These are phyloP conservation scores for Platorchestia sp. DNA, from an alignment of 1,140 invertebrate genomes.

Conservation along the genomic window DNA sequence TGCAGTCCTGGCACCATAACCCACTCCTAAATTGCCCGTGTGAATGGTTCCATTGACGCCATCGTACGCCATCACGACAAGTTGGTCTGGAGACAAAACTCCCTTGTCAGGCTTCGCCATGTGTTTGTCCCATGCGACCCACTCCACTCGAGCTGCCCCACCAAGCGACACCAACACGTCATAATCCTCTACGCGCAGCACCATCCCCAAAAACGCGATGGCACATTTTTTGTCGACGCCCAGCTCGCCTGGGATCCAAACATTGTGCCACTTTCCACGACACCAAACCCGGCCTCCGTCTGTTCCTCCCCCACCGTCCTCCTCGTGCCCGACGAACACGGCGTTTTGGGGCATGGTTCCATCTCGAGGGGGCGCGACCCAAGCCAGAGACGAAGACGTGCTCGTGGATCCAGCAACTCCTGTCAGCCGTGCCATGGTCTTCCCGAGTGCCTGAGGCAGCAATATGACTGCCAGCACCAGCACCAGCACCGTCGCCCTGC, in stretches of 20 bases:
- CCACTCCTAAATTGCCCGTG: conserved; percentile 57
- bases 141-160: conserved; percentile 59
- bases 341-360: conserved; percentile 58
- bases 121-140: conserved; percentile 60
- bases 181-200: conserved; percentile 53
- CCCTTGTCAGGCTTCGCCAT: conserved; percentile 61
- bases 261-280: conserved; percentile 56
- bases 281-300: conserved; percentile 60
- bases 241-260: conserved; percentile 52
- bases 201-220: conserved; percentile 58
- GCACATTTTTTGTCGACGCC: conserved; percentile 55
- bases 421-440: conserved; percentile 57
- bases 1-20: conserved; percentile 20
- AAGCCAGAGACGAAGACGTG: conserved; percentile 64
- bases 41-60: conserved; percentile 9
- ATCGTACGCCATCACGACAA: conserved; percentile 57
- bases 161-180: conserved; percentile 62
- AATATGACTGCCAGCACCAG: conserved; percentile 2
- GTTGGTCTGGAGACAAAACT: conserved; percentile 58
- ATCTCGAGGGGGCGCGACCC: conserved; percentile 52
- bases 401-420: conserved; percentile 21
- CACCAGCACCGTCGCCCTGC: background rate
- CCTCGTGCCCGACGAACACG: conserved; percentile 45
- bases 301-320: background rate
- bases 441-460: background rate